Conservation (phyloP, 2,113 vertebrate genomes). For the Spermophilus dauricus region DNA sequence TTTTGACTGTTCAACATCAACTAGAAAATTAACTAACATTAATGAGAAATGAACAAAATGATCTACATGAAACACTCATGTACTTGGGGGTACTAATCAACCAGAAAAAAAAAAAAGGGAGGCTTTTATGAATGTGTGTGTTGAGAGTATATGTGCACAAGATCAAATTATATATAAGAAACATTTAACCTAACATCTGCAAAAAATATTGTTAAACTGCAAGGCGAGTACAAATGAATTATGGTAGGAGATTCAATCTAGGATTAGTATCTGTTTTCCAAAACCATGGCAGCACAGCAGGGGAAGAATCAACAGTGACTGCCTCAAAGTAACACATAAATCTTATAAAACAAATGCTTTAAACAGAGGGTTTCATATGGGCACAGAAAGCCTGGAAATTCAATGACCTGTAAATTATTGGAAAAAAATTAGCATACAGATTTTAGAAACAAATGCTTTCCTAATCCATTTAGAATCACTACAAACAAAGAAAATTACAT, state of each 20-base stretch:
- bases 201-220: background rate
- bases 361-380: background rate
- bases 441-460: conserved; percentile 22
- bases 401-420: conserved; percentile 31
- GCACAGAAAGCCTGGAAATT: background rate
- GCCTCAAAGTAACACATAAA: background rate
- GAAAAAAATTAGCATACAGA: background rate
- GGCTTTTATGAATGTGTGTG: background rate
- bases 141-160: background rate
- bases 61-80: background rate
- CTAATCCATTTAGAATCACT: background rate
- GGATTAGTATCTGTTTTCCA: background rate
- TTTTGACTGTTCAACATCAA: conserved; percentile 13
- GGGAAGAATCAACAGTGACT: background rate
- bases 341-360: background rate
- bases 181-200: background rate
- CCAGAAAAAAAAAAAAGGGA: background rate
- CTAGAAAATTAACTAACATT: conserved; percentile 54
- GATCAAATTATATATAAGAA: background rate
- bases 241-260: background rate
- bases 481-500: conserved; percentile 28
- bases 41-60: conserved; percentile 39
- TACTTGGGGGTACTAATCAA: background rate
- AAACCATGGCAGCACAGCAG: background rate
- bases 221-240: background rate